phyloP scores from a whole-genome alignment of 2,888 invertebrate species.

The Unio delphinus region DNA sequence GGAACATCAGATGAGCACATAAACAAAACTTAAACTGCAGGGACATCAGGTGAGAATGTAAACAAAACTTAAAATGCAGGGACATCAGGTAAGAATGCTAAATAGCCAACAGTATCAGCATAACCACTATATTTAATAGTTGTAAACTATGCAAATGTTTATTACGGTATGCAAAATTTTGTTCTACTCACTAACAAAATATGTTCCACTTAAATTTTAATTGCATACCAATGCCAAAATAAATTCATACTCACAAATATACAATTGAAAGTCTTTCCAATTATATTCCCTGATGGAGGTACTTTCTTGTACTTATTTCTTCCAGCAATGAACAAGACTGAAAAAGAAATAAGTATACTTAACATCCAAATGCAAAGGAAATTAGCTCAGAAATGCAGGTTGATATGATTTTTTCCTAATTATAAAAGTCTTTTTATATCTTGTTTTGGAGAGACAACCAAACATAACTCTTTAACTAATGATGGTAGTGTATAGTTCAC shows the following conservation, averaged over 20 bases:
- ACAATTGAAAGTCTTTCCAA: constrained; percentile 84
- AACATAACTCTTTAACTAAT: too few relatives aligned
- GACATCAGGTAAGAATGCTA: too few relatives aligned
- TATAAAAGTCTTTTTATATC: neutral
- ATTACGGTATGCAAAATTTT: too few relatives aligned
- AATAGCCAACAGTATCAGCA: too few relatives aligned
- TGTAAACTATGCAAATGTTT: too few relatives aligned
- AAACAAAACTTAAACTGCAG: too few relatives aligned
- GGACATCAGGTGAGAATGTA: too few relatives aligned
- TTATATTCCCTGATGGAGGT: constrained; percentile 87
- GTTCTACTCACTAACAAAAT: too few relatives aligned
- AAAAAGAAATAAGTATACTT: constrained; percentile 13
- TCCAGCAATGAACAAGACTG: constrained; percentile 87
- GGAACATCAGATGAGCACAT: too few relatives aligned
- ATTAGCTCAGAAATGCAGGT: neutral
- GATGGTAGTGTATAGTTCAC: too few relatives aligned
- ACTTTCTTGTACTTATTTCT: constrained; percentile 83
- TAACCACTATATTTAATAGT: too few relatives aligned
- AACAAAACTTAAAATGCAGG: too few relatives aligned
- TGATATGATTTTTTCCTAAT: neutral
- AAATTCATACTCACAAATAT: constrained; percentile 79
- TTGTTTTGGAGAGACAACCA: neutral
- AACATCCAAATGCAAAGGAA: neutral
- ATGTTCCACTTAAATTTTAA: neutral
- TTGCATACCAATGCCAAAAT: neutral